Base-by-base conservation (phyloP, 1,140 invertebrate species). In the Subanguina moxae region DNA sequence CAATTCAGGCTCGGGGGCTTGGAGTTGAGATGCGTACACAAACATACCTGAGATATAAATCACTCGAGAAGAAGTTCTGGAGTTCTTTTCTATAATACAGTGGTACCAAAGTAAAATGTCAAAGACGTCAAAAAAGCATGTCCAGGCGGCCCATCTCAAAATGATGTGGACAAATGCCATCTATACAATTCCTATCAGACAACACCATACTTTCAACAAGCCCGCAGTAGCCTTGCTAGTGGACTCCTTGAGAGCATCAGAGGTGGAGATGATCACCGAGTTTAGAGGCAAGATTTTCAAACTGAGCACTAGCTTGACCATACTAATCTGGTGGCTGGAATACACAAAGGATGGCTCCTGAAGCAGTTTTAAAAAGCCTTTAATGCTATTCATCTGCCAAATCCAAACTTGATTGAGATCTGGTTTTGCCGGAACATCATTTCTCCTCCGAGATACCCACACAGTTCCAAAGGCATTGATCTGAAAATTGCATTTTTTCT, bases 281-380 rank as follows among this genome's bases (percentile, higher is more conserved):
- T 93, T 90, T 69, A 91, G 88, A 0, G 91, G 90, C 84, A 93
- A 88, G 0, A 91, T 90, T 76, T 89, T 87, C 62, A 93, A 89
- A 23, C 64, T 73, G 0, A 81, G 63, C 5, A 80, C 28, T 21
- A 82, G 62, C 63, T 74, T 70, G 13, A 78, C 72, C n/a, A 82
- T 68, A 38, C 68, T 62, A n/a, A 75, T 25, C 63, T 82, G 80
- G 0, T 77, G 65, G 15, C 23, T 13, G 11, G 80, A 71, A 46
- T 82, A 82, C 1, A 42, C 43, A 28, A 82, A 82, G 5, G 71
- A 68, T 1, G 76, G 73, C 58, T 82, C 30, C 48, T 71, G 77
- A 78, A 59, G 11, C 32, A 11, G 56, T 61, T 61, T 61, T 19
- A 61, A 3, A 43, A 32, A n/a, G 13, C 27, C 3, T 9, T 56